Percentiles rank a stretch among this genome's conserved stretches.
Conservation (phyloP, 2,113 vertebrate species). For the Rhinichthys klamathensis region DNA sequence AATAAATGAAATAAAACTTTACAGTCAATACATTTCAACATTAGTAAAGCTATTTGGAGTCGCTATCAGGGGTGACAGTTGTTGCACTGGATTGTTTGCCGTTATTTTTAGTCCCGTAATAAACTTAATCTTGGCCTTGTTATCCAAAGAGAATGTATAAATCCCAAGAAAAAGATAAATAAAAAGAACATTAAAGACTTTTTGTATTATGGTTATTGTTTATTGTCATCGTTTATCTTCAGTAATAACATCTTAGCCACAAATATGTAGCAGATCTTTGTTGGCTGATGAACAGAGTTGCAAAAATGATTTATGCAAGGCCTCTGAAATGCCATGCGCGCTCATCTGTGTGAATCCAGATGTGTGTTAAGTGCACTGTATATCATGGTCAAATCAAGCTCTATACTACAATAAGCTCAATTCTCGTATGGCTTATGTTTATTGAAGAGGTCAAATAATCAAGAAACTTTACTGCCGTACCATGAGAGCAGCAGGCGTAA, state of each 20-base stretch:
- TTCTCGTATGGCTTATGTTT: background rate
- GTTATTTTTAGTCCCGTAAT: background rate
- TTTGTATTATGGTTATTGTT: background rate
- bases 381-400: background rate
- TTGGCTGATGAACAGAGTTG: background rate
- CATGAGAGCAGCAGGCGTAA: no score
- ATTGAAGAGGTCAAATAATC: no score
- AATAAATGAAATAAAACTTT: background rate
- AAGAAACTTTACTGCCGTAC: no score
- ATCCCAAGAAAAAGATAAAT: background rate
- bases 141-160: background rate
- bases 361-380: background rate
- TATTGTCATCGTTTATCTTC: background rate
- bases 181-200: background rate
- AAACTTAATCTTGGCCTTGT: constrained; percentile 5
- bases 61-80: background rate
- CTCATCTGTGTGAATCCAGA: background rate
- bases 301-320: background rate
- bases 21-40: background rate
- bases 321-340: background rate
- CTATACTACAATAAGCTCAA: background rate
- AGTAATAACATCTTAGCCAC: background rate
- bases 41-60: background rate
- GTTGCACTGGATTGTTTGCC: background rate
- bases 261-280: background rate